These are phyloP conservation scores for Brachyhypopomus gauderio DNA, from an alignment of 2,113 vertebrate genomes.

Conservation along the genomic window DNA sequence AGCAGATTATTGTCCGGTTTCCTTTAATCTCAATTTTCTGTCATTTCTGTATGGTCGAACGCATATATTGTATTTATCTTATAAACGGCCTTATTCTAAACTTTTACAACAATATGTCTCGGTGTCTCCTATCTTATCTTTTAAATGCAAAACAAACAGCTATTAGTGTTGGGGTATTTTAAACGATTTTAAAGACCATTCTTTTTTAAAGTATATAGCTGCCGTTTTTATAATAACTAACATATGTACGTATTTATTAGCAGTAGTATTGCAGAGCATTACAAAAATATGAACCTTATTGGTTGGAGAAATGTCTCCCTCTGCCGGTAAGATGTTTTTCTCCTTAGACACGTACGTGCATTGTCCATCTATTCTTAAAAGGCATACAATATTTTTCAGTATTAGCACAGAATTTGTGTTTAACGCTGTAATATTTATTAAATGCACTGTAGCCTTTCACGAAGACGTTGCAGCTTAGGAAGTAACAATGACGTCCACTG, in stretches of 20 bases:
- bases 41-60: neutral
- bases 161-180: too few species aligned
- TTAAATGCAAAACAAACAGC: too few species aligned
- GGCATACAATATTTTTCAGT: neutral
- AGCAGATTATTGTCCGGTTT: neutral
- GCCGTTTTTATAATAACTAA: neutral
- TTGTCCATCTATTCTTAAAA: neutral
- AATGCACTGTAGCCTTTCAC: neutral
- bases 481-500: neutral
- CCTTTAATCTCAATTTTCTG: constrained; percentile 2
- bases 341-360: neutral
- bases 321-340: constrained; percentile 17
- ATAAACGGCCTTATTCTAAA: neutral
- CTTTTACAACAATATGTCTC: too few species aligned
- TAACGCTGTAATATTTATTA: neutral
- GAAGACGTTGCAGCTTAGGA: too few species aligned
- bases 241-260: neutral
- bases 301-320: constrained; percentile 37
- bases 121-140: too few species aligned
- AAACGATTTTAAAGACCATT: neutral
- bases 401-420: neutral
- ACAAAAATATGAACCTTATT: neutral
- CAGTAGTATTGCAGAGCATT: neutral
- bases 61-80: neutral
- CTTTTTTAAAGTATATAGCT: neutral